phyloP scores from a whole-genome alignment of 2,888 invertebrate genomes.

The Clitarchus hookeri region DNA sequence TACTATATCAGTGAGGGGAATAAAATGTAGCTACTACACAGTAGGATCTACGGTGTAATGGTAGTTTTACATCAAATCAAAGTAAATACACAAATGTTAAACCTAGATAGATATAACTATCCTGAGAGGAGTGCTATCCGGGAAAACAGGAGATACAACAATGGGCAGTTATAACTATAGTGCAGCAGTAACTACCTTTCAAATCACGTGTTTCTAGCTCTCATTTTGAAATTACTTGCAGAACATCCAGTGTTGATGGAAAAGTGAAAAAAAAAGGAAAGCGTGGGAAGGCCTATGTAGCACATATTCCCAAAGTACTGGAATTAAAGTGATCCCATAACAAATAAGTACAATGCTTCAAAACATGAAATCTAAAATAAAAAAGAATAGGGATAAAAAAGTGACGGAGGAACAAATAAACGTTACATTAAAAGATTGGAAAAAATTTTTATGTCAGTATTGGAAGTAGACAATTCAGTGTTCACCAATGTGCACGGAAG shows the following conservation, averaged over 20 bases:
- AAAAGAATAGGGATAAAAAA: no score
- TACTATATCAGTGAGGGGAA: background rate
- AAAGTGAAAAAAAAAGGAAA: background rate
- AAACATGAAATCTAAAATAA: no score
- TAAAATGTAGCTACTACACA: background rate
- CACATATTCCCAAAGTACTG: slow-evolving; percentile 19
- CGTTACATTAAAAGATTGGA: background rate
- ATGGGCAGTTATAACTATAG: background rate
- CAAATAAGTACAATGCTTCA: no score
- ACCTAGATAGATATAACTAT: background rate
- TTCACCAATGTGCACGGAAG: no score
- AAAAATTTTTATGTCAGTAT: no score
- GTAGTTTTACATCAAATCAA: background rate
- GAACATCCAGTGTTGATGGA: slow-evolving; percentile 18
- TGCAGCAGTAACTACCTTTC: background rate
- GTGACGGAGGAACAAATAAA: no score
- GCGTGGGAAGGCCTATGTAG: slow-evolving; percentile 15
- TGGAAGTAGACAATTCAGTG: no score
- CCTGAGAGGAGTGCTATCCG: background rate
- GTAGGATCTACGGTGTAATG: background rate
- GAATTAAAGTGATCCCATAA: no score
- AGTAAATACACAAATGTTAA: background rate
- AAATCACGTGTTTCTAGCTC: background rate
- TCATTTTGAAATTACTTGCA: background rate
- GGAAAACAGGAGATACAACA: background rate